phyloP scores from a whole-genome alignment of 2,113 vertebrate genomes.

The Anhinga rufa region DNA sequence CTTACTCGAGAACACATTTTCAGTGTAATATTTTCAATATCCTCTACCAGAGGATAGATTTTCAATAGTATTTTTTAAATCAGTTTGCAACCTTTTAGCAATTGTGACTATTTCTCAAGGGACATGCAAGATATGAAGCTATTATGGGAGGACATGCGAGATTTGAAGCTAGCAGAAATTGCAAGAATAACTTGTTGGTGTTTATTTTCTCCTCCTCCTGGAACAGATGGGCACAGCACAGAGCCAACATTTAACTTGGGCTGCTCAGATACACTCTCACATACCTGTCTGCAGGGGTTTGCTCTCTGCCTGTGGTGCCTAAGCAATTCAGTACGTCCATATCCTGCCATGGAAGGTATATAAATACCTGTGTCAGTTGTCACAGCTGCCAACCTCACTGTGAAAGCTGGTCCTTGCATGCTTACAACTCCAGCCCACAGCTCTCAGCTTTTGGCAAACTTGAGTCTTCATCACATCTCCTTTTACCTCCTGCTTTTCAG shows the following conservation, averaged over 20 bases:
- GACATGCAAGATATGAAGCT: neutral
- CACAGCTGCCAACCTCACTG: neutral
- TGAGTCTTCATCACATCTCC: neutral
- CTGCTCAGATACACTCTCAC: neutral
- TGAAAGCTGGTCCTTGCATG: neutral
- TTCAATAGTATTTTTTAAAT: neutral
- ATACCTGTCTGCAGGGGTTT: neutral
- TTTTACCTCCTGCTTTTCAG: neutral
- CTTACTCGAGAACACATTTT: neutral
- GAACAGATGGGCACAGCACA: neutral
- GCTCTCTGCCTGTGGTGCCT: neutral
- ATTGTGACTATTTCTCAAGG: neutral
- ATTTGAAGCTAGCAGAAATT: neutral
- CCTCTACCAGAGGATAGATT: neutral
- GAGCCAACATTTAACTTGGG: neutral
- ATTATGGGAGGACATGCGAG: neutral
- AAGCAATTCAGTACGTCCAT: neutral
- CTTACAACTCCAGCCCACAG: neutral
- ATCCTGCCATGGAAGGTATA: neutral
- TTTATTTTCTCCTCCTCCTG: neutral
- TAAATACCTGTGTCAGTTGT: neutral
- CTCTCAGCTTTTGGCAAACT: neutral
- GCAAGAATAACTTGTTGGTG: neutral
- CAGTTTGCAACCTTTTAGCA: neutral
- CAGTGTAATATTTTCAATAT: neutral